phyloP scores from a whole-genome alignment of 2,797 vertebrate genomes.

The Lemur catta region DNA sequence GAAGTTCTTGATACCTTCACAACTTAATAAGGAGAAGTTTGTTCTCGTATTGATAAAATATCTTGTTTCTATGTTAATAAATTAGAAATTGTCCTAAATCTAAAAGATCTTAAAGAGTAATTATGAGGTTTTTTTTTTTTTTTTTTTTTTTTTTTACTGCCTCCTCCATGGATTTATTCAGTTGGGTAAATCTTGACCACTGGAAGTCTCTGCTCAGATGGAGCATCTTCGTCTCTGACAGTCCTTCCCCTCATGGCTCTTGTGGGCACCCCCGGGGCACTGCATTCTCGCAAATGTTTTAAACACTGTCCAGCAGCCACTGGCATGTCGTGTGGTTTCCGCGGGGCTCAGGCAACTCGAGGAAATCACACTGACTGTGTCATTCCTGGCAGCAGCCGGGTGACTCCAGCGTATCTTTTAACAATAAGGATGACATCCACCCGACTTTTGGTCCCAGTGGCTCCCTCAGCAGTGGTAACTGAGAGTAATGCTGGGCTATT shows the following conservation, averaged over 20 bases:
- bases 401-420: background rate
- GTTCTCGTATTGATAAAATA: background rate
- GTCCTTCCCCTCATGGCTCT: background rate
- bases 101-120: background rate
- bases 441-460: background rate
- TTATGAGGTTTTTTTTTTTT: background rate
- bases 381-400: background rate
- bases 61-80: background rate
- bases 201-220: background rate
- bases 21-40: background rate
- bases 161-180: background rate
- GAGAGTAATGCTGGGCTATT: background rate
- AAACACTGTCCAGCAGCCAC: background rate
- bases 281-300: background rate
- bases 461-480: background rate
- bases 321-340: background rate
- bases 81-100: background rate
- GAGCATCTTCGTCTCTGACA: background rate
- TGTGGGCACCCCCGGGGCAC: background rate
- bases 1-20: background rate
- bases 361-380: background rate
- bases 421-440: background rate
- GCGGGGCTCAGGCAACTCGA: background rate
- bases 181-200: background rate
- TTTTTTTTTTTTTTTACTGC: background rate